Evolutionary conservation across 2,797 vertebrate genomes (phyloP), one percentile per base, ranked within the genome.

Genomic region (Loriculus beryllinus): DNA sequence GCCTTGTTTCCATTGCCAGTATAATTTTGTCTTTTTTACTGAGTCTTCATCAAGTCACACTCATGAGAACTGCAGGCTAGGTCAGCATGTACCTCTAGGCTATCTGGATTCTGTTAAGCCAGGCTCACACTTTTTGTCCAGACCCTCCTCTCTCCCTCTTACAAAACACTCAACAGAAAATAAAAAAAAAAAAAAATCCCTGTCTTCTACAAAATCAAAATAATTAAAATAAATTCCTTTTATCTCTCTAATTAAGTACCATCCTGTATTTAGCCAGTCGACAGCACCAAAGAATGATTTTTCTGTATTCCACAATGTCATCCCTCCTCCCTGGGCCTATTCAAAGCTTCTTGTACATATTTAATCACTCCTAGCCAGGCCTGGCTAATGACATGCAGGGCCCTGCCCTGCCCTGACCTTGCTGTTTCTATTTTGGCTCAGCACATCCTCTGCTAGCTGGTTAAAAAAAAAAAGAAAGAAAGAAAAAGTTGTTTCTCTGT

Each of bases 361-460:
- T 98, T 96, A 97, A 98, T 97, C 95, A 96, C 95, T 95, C 91
- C 93, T 95, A 96, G 97, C 90, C 92, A 87, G 96, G 93, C 91
- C 56, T 81, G 94, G 96, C 94, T 98, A 98, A 98, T 98, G 97
- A 98, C 98, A 98, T 96, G 96, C 96, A 96, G 91, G 96, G 96
- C 97, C 95, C 96, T 97, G 97, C 97, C 97, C 97, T 97, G 97
- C 87, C 97, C 96, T 97, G 98, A 96, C 97, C 97, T 96, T 95
- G 97, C 97, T 98, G 97, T 98, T 98, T 97, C 96, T 97, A 92
- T 97, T 97, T 97, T 96, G 96, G 97, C 94, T 97, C 96, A 96
- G 97, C 95, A 95, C 75, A 97, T 96, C 96, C 96, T 97, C 96
- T 96, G 94, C 96, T 98, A 97, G 96, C 90, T 94, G 82, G 77